These are phyloP conservation scores for Diarsia dahlii DNA, from an alignment of 2,888 invertebrate species.

Conservation along the genomic window DNA sequence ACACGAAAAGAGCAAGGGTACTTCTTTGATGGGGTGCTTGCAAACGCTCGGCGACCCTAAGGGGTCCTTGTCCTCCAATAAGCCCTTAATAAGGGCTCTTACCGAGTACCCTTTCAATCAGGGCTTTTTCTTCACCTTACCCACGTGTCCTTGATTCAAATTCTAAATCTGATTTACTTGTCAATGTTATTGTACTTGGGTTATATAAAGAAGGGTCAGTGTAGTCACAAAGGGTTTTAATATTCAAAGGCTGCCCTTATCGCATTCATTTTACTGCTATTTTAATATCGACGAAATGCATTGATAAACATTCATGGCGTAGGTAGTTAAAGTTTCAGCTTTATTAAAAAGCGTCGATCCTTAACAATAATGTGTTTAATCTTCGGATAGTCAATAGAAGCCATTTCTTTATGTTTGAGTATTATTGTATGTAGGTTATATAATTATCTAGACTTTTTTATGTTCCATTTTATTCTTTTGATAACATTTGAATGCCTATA, in stretches of 20 bases:
- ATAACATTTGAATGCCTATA: conserved; percentile 65
- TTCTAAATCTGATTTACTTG: conserved; percentile 85
- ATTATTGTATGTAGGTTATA: conserved; percentile 40
- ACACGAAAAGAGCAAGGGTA: conserved; percentile 89
- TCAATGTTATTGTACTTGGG: conserved; percentile 81
- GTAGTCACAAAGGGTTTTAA: conserved; percentile 76
- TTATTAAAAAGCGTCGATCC: conserved; percentile 61
- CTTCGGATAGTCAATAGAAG: conserved; percentile 40
- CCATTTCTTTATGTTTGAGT: conserved; percentile 45
- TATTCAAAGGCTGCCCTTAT: conserved; percentile 83
- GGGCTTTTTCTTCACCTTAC: conserved; percentile 82
- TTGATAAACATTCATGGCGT: conserved; percentile 82
- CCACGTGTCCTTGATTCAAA: conserved; percentile 88
- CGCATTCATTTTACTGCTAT: conserved; percentile 77
- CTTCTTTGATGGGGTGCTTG: conserved; percentile 82
- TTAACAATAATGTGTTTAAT: conserved; percentile 48
- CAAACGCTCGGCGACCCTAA: conserved; percentile 73
- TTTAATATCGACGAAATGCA: conserved; percentile 79
- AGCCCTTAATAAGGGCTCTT: conserved; percentile 86
- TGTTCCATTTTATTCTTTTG: conserved; percentile 60
- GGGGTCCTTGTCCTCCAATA: conserved; percentile 86
- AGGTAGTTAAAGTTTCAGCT: conserved; percentile 78
- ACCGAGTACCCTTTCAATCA: conserved; percentile 83
- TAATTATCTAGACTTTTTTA: conserved; percentile 56
- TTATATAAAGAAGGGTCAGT: conserved; percentile 84